phyloP scores from a whole-genome alignment of 1,140 invertebrate genomes.

The Solenopsis invicta region DNA sequence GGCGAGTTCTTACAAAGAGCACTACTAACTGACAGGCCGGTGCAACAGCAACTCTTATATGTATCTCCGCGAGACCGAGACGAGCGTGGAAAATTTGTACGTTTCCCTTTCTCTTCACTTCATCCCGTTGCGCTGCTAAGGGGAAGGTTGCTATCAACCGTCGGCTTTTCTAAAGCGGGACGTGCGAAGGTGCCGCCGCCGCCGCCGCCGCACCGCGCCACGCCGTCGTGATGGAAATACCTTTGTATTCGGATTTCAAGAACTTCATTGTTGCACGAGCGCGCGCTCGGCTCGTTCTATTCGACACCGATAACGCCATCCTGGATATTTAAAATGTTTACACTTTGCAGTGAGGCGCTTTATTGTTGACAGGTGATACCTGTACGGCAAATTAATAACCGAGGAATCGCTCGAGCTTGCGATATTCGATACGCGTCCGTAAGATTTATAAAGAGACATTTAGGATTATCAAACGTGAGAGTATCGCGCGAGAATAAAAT shows the following conservation, averaged over 20 bases:
- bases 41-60: conserved; percentile 52
- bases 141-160: conserved; percentile 62
- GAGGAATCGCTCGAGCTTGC: not conserved
- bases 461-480: not conserved
- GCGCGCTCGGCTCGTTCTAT: conserved; percentile 20
- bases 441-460: not conserved
- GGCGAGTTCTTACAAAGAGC: conserved; percentile 71
- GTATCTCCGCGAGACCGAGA: conserved; percentile 59
- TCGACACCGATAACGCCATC: conserved; percentile 45
- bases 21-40: conserved; percentile 66
- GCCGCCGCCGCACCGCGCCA: not conserved
- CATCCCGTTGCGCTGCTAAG: conserved; percentile 20
- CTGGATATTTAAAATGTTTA: conserved; percentile 47
- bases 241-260: conserved; percentile 69
- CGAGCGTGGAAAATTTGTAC: conserved; percentile 72
- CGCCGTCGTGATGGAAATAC: conserved; percentile 48
- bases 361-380: conserved; percentile 9
- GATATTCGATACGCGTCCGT: not conserved
- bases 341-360: not conserved
- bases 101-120: conserved; percentile 4
- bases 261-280: conserved; percentile 57
- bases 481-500: not conserved
- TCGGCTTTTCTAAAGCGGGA: conserved; percentile 72
- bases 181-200: conserved; percentile 53
- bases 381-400: conserved; percentile 28